These are phyloP conservation scores for Halcyon senegalensis DNA, from an alignment of 2,113 vertebrate genomes.

Conservation along the genomic window DNA sequence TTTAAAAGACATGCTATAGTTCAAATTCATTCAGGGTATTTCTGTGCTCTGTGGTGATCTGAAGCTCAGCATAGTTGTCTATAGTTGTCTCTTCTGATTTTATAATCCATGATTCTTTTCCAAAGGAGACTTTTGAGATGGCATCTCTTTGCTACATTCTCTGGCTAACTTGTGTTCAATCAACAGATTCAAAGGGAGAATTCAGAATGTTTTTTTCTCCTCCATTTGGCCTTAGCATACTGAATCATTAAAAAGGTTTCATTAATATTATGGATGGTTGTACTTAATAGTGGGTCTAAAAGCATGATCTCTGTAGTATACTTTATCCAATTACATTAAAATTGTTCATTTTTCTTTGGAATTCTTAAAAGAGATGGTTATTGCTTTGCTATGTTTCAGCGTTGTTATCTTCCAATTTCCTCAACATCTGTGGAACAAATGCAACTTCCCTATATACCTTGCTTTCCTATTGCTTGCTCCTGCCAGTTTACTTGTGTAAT, in stretches of 20 bases:
- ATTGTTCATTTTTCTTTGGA: not conserved
- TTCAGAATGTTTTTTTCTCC: not conserved
- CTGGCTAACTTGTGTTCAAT: not conserved
- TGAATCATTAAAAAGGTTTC: not conserved
- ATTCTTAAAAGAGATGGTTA: not conserved
- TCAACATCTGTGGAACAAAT: not conserved
- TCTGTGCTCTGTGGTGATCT: not conserved
- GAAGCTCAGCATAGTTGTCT: not conserved
- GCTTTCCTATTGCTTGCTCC: not conserved
- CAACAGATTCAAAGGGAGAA: not conserved
- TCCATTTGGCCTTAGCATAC: not conserved
- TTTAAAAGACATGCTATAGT: not conserved
- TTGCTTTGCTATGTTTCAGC: not conserved
- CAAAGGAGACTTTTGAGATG: not conserved
- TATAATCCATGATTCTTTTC: not conserved
- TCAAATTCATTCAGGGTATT: not conserved
- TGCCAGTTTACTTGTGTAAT: not conserved
- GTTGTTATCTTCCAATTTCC: not conserved
- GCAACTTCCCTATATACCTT: not conserved
- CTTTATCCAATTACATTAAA: not conserved
- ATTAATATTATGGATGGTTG: not conserved
- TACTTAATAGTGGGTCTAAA: not conserved
- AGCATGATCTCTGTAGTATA: not conserved
- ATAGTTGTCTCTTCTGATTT: not conserved
- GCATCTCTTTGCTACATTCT: not conserved